Percentiles rank a stretch among this genome's conserved stretches.
phyloP scores from a whole-genome alignment of 2,888 invertebrate genomes.

The Diarsia mendica region DNA sequence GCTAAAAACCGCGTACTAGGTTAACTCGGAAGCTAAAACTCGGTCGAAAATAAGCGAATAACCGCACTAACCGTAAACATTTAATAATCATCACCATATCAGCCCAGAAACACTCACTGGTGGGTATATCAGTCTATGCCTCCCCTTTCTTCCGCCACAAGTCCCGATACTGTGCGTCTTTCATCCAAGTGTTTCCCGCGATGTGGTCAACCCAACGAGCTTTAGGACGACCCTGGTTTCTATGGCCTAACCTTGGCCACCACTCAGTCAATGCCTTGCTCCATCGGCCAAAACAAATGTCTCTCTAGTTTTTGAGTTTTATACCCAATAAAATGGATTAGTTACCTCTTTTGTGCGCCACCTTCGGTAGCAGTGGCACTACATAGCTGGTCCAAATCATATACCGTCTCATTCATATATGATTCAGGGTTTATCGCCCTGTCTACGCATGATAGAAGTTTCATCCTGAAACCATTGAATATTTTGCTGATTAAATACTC shows the following conservation, averaged over 20 bases:
- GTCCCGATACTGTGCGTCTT: no score
- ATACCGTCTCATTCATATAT: slow-evolving; percentile 92
- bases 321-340: background rate
- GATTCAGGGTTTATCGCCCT: slow-evolving; percentile 91
- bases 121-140: no score
- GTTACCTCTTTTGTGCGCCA: slow-evolving; percentile 79
- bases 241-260: no score
- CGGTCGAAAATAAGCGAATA: background rate
- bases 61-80: background rate
- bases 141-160: no score
- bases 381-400: slow-evolving; percentile 91
- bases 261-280: no score
- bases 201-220: no score
- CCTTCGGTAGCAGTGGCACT: slow-evolving; percentile 67
- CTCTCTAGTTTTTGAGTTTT: background rate
- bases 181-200: no score
- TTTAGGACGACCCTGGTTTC: no score
- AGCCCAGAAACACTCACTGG: no score
- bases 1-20: background rate
- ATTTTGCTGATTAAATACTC: background rate
- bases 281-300: background rate
- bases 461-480: slow-evolving; percentile 81
- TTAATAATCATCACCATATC: no score
- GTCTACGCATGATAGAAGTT: slow-evolving; percentile 92
- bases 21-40: background rate